Evolutionary conservation across 92 coral and sea anemone species (phyloP), one percentile per base, ranked within the genome.

Genomic region (Palythoa grandis): DNA sequence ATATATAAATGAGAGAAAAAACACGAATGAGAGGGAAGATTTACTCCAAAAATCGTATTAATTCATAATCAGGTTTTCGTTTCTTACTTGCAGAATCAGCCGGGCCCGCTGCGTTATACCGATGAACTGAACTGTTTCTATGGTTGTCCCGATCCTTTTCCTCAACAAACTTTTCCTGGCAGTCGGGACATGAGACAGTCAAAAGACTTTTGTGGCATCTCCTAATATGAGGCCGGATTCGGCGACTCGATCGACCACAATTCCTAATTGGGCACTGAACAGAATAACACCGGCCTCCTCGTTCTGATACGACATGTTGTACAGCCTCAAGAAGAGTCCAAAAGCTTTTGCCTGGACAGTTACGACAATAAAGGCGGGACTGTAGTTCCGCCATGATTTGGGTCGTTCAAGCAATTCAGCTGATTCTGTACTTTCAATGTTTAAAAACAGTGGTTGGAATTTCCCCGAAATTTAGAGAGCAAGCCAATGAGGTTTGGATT

Each of bases 101-200:
- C 7, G 2, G 65, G 19, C 11, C n/a, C n/a, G n/a, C 20, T 14
- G 20, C 43, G 3, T 37, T 70, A 13, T 35, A 23, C 3, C 74
- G 74, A 38, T 39, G 52, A 70, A 37, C 47, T 16, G 8, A 8
- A 7, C 22, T 65, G 12, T 73, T 86, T 0, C 19, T 50, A 86
- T 86, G 88, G 43, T 76, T 85, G 22, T 85, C 19, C 54, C 75
- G 74, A 58, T 85, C 88, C 5, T 37, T 73, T 38, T 47, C 74
- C 43, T 16, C 88, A n/a, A 85, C 77, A 15, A 86, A 86, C 83
- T 47, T 86, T 65, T 73, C 88, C 22, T 14, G 37, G 68, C 88
- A 86, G 38, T 17, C 83, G 58, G 83, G 40, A 40, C 88, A 86
- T 74, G 70, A 24, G 16, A 22, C 15, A 11, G 63, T 43, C 66